Conservation (phyloP, 2,888 invertebrate species). For the Tinea trinotella region DNA sequence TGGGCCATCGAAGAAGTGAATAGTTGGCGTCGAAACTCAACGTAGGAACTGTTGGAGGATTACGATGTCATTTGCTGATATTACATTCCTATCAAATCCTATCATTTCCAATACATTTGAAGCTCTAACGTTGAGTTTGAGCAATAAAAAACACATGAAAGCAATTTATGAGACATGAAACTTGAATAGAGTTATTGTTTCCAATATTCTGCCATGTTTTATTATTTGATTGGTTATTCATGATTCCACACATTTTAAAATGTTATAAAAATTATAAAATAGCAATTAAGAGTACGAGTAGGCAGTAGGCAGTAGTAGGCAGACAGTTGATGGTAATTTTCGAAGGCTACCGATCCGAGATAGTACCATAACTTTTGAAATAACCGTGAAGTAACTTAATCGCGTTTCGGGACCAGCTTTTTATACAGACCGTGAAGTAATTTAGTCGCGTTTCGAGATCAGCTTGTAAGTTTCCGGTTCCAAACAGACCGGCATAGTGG, state of each 20-base stretch:
- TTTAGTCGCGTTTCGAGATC: too few species aligned
- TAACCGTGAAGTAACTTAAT: too few species aligned
- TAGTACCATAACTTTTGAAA: too few species aligned
- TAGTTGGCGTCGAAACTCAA: conserved; percentile 7
- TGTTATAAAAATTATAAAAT: too few species aligned
- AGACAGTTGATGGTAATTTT: too few species aligned
- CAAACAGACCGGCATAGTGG: too few species aligned
- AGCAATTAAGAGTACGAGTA: too few species aligned
- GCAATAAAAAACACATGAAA: background rate
- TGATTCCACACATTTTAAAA: background rate
- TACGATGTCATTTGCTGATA: conserved; percentile 5
- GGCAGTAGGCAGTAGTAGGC: too few species aligned
- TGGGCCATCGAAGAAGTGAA: conserved; percentile 26
- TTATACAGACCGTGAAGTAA: too few species aligned
- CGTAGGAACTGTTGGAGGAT: conserved; percentile 3
- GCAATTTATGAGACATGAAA: background rate
- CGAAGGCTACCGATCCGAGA: too few species aligned
- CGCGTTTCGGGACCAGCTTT: too few species aligned
- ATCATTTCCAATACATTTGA: background rate
- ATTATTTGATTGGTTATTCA: background rate
- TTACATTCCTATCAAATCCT: background rate
- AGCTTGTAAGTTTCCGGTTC: too few species aligned
- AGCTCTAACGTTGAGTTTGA: background rate
- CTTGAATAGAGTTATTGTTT: background rate
- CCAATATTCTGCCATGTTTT: background rate